phyloP scores from a whole-genome alignment of 2,113 vertebrate genomes.

The Odocoileus virginianus region DNA sequence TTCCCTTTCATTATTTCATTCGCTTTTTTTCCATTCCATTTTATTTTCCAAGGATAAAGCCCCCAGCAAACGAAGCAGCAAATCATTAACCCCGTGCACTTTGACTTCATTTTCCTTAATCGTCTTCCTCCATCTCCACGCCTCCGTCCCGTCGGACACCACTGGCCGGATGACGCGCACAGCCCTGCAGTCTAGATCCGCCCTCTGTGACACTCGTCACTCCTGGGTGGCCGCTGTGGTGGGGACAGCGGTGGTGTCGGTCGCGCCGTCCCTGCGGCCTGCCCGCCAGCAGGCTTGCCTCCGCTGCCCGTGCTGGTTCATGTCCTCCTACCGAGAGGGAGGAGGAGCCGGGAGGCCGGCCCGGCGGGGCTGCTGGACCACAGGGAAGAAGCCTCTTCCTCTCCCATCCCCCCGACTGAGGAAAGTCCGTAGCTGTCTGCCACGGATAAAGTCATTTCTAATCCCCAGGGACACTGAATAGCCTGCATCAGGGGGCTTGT shows the following conservation, averaged over 20 bases:
- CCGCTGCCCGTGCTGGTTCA: accelerated
- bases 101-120: not conserved
- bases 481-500: accelerated
- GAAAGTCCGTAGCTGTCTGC: not conserved
- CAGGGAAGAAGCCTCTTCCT: accelerated
- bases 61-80: accelerated
- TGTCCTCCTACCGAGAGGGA: accelerated
- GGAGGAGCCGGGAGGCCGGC: too few relatives aligned
- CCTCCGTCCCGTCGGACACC: not conserved
- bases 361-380: accelerated
- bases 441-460: accelerated
- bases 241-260: accelerated
- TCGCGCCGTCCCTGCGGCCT: accelerated
- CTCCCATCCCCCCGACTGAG: accelerated
- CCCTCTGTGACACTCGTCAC: accelerated
- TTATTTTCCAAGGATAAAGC: not conserved
- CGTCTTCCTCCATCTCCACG: accelerated
- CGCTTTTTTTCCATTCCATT: not conserved
- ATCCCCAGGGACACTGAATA: accelerated
- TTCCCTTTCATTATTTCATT: not conserved
- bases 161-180: not conserved
- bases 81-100: accelerated
- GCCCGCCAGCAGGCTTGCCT: not conserved
- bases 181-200: accelerated
- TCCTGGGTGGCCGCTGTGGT: not conserved